phyloP scores from a whole-genome alignment of 2,797 vertebrate genomes.

The Lacerta viridis region DNA sequence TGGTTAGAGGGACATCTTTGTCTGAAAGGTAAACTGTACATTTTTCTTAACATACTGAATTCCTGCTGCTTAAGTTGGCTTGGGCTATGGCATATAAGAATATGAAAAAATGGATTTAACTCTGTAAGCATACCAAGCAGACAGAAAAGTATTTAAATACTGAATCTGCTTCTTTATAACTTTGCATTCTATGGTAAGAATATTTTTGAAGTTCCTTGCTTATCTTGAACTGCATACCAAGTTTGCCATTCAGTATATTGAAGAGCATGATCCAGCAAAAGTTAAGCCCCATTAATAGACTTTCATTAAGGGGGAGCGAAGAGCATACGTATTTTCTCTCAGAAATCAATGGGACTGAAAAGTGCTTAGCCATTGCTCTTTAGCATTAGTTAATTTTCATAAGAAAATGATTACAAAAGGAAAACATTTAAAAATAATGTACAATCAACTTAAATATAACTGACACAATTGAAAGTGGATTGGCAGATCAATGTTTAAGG shows the following conservation, averaged over 20 bases:
- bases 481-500: not conserved
- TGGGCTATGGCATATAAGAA: conserved; percentile 61
- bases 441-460: not conserved
- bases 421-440: not conserved
- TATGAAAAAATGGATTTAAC: conserved; percentile 61
- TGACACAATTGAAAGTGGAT: not conserved
- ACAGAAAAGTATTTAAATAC: conserved; percentile 46
- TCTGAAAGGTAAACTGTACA: conserved; percentile 44
- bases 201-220: not conserved
- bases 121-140: conserved; percentile 34
- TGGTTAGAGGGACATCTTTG: conserved; percentile 30
- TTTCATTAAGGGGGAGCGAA: not conserved
- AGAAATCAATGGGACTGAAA: not conserved
- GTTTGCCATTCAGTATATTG: not conserved
- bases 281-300: not conserved
- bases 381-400: no score
- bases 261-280: not conserved
- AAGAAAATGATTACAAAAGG: no score
- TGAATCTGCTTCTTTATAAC: conserved; percentile 45
- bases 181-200: conserved; percentile 54
- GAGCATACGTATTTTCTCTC: not conserved
- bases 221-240: not conserved
- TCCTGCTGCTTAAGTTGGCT: conserved; percentile 64
- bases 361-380: not conserved
- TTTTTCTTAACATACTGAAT: conserved; percentile 58